Percentiles rank a stretch among this genome's conserved stretches.
phyloP scores from a whole-genome alignment of 2,113 vertebrate genomes.

The Phyllostomus discolor region DNA sequence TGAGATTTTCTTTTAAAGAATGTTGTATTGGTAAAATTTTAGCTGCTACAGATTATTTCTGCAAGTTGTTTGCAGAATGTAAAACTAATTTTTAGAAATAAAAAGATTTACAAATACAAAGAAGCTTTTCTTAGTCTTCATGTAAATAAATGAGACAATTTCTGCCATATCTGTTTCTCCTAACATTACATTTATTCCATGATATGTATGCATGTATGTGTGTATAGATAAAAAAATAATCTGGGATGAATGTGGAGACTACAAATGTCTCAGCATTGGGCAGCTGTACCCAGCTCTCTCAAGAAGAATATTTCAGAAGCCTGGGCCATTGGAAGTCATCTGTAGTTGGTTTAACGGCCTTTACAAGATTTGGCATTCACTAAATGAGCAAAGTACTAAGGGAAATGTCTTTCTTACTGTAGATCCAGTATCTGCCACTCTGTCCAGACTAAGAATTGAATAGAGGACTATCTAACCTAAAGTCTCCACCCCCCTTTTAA shows the following conservation, averaged over 20 bases:
- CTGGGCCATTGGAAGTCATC: background rate
- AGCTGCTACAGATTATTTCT: background rate
- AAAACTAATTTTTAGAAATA: background rate
- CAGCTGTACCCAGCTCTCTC: background rate
- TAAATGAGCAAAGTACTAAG: background rate
- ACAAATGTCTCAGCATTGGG: background rate
- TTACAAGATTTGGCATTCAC: background rate
- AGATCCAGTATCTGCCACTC: background rate
- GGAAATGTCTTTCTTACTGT: background rate
- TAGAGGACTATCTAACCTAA: background rate
- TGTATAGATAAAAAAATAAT: background rate
- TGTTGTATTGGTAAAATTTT: background rate
- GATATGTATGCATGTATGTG: background rate
- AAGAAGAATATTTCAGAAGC: background rate
- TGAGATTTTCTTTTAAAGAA: background rate
- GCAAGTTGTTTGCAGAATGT: background rate
- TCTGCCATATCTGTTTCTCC: background rate
- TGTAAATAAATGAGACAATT: background rate
- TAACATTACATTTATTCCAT: background rate
- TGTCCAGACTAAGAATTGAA: background rate
- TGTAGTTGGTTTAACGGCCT: background rate
- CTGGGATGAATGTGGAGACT: background rate
- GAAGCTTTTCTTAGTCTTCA: background rate
- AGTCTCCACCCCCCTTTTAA: background rate
- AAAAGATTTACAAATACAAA: background rate